A percentile compares a stretch with the other conserved stretches of the same genome.
Evolutionary conservation across 2,888 invertebrate genomes (phyloP).

Genomic region (Tachina fera): DNA sequence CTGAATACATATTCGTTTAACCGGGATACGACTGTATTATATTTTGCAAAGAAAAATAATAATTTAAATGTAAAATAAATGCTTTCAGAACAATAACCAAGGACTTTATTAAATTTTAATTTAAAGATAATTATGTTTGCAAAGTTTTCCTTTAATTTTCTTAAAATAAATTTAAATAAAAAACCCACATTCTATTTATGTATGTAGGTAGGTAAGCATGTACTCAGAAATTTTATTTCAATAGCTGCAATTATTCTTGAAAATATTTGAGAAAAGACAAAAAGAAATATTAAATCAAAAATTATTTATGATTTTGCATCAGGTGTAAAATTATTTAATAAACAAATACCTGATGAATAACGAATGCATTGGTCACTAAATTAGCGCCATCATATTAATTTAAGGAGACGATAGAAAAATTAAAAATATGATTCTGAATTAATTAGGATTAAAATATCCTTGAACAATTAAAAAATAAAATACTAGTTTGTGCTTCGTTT

Average conservation of each 20-base stretch:
- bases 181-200: neutral
- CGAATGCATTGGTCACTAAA: conserved; percentile 29
- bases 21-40: too few relatives aligned
- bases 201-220: neutral
- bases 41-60: too few relatives aligned
- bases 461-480: too few relatives aligned
- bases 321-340: conserved; percentile 54
- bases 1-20: too few relatives aligned
- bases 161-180: neutral
- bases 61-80: too few relatives aligned
- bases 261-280: conserved; percentile 26
- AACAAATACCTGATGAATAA: conserved; percentile 43
- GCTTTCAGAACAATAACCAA: too few relatives aligned
- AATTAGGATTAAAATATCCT: too few relatives aligned
- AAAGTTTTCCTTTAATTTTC: neutral
- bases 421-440: neutral
- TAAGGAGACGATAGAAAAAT: neutral
- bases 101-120: neutral
- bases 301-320: conserved; percentile 60
- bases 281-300: conserved; percentile 34
- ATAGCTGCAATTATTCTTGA: conserved; percentile 13
- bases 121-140: neutral
- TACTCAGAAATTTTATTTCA: conserved; percentile 1
- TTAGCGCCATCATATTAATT: conserved; percentile 4
- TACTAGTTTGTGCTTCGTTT: too few relatives aligned